Conservation (phyloP, 1,140 invertebrate species). For the Brachionus calyciflorus region DNA sequence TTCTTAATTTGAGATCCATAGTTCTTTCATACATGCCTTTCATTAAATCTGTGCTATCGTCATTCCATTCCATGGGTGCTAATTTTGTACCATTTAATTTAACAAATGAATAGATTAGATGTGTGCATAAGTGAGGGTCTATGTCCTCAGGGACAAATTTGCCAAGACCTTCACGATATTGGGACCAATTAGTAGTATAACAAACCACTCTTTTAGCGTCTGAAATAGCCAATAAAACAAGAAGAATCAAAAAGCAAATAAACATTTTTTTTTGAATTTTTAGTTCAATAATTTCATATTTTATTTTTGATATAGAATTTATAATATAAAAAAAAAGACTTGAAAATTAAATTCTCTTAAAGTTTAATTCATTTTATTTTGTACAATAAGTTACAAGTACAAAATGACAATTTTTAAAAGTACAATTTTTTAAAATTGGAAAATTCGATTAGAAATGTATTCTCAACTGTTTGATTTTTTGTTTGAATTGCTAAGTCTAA, state of each 20-base stretch:
- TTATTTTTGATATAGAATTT: too few species aligned
- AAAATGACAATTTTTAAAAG: too few species aligned
- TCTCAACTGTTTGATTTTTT: too few species aligned
- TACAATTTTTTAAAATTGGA: too few species aligned
- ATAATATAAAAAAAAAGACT: too few species aligned
- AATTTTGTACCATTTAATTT: conserved; percentile 66
- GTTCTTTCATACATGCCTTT: conserved; percentile 65
- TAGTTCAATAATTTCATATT: not conserved
- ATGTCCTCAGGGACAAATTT: conserved; percentile 83
- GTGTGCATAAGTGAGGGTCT: conserved; percentile 79
- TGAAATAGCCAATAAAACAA: not conserved
- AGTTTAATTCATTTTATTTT: too few species aligned
- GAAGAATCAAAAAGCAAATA: not conserved
- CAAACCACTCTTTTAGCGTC: conserved; percentile 65
- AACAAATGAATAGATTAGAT: conserved; percentile 87
- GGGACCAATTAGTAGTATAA: conserved; percentile 88
- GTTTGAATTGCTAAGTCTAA: too few species aligned
- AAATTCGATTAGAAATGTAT: too few species aligned
- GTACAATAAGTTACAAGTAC: too few species aligned
- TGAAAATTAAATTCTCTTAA: too few species aligned
- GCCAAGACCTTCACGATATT: conserved; percentile 77
- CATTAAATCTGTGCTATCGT: conserved; percentile 63
- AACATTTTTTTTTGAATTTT: not conserved
- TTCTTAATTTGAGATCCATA: conserved; percentile 83
- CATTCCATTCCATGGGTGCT: conserved; percentile 76